A percentile compares a stretch with the other conserved stretches of the same genome.
Evolutionary conservation across 2,113 vertebrate genomes (phyloP).

Genomic region (Nanorana parkeri): DNA sequence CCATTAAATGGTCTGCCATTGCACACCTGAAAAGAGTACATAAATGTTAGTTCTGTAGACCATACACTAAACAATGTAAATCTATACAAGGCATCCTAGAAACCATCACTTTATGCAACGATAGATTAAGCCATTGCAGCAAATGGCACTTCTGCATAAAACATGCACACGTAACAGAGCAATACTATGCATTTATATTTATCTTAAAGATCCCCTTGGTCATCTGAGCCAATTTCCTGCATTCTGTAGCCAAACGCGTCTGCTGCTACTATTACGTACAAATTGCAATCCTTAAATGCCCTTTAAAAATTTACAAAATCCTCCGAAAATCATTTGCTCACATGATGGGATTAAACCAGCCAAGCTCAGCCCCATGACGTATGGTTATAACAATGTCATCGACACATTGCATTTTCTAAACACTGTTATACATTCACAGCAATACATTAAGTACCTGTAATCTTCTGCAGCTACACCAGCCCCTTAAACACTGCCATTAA

Average conservation of each 20-base stretch:
- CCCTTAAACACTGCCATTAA: neutral
- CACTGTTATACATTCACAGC: neutral
- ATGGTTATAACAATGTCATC: conserved; percentile 4
- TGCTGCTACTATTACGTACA: conserved; percentile 21
- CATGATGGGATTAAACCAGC: neutral
- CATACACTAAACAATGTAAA: neutral
- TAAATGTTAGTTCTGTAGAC: conserved; percentile 39
- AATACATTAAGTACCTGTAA: neutral
- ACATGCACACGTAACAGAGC: neutral
- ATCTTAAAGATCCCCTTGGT: conserved; percentile 11
- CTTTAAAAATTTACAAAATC: neutral
- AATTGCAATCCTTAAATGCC: neutral
- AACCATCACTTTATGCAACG: neutral
- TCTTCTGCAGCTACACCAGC: neutral
- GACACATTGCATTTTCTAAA: neutral
- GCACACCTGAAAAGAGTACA: conserved; percentile 71
- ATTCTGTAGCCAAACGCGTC: neutral
- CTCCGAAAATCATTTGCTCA: neutral
- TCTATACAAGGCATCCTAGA: too few relatives aligned
- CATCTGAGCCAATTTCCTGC: conserved; percentile 16
- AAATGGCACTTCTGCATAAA: conserved; percentile 20
- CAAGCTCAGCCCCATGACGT: neutral
- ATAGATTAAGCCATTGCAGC: conserved; percentile 2
- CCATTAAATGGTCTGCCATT: conserved; percentile 90
- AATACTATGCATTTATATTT: neutral